phyloP scores from a whole-genome alignment of 2,888 invertebrate genomes.

The Miltochrista miniata region DNA sequence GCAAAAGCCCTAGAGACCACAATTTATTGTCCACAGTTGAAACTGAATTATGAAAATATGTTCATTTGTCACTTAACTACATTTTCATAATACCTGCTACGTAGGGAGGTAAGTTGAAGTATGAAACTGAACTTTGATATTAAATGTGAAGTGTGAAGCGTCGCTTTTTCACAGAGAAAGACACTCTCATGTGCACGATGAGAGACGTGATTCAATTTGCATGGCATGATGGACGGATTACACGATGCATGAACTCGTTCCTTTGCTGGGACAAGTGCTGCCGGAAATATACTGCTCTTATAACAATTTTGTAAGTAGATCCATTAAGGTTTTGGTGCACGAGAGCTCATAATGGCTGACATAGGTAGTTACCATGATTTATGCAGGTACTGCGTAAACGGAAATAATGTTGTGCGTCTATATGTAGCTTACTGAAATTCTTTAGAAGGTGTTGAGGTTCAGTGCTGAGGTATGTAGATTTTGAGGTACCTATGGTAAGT shows the following conservation, averaged over 20 bases:
- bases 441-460: no score
- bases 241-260: slow-evolving; percentile 51
- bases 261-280: slow-evolving; percentile 46
- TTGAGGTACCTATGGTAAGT: no score
- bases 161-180: slow-evolving; percentile 49
- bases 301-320: slow-evolving; percentile 33
- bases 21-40: no score
- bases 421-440: no score
- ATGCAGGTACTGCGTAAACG: no score
- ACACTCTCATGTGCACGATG: slow-evolving; percentile 66
- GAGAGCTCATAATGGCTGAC: no score
- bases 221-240: slow-evolving; percentile 77
- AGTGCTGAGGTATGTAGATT: no score
- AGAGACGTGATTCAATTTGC: slow-evolving; percentile 80
- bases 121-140: slow-evolving; percentile 25
- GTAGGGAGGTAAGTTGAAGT: slow-evolving; percentile 21
- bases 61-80: neutral
- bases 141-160: slow-evolving; percentile 28
- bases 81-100: no score
- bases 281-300: slow-evolving; percentile 40
- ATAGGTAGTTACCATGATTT: neutral
- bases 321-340: slow-evolving; percentile 4
- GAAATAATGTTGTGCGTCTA: no score
- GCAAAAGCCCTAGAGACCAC: no score
- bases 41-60: slow-evolving; percentile 9